Percentiles rank a stretch among this genome's conserved stretches.
Evolutionary conservation across 1,140 invertebrate species (phyloP).

Genomic region (Lepidostoma basale): DNA sequence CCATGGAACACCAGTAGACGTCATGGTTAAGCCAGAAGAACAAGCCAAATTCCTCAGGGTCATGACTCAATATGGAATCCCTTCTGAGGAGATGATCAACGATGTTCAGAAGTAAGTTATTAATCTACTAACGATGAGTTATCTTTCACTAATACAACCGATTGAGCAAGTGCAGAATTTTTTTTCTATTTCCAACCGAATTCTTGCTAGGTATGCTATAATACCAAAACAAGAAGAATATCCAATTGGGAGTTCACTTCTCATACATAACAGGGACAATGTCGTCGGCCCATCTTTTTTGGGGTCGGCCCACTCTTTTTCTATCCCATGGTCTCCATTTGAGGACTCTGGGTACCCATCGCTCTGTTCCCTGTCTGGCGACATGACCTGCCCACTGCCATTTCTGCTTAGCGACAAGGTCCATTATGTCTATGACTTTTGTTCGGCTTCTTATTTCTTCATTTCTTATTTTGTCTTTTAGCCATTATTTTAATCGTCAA

Average conservation of each 20-base stretch:
- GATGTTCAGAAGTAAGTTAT: conserved; percentile 40
- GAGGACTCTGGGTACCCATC: no score
- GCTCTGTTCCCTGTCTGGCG: no score
- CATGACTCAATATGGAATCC: conserved; percentile 22
- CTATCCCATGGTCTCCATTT: no score
- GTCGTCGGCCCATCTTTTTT: neutral
- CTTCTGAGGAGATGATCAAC: conserved; percentile 22
- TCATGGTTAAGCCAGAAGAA: conserved; percentile 44
- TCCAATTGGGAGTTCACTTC: neutral
- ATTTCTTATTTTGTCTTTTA: neutral
- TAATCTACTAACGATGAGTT: neutral
- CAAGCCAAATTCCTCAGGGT: conserved; percentile 28
- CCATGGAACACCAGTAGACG: conserved; percentile 29
- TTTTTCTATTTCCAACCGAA: neutral
- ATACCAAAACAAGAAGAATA: no score
- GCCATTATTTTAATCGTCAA: neutral
- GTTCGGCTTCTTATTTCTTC: no score
- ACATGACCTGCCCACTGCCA: no score
- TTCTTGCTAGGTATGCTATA: no score
- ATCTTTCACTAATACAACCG: neutral
- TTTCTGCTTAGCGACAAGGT: no score
- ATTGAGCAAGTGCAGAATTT: neutral
- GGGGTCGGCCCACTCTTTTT: no score
- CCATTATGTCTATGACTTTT: no score
- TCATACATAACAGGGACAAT: neutral